Evolutionary conservation across 2,888 invertebrate species (phyloP), one percentile per base, ranked within the genome.

Genomic region (Ormyrus labotus): DNA sequence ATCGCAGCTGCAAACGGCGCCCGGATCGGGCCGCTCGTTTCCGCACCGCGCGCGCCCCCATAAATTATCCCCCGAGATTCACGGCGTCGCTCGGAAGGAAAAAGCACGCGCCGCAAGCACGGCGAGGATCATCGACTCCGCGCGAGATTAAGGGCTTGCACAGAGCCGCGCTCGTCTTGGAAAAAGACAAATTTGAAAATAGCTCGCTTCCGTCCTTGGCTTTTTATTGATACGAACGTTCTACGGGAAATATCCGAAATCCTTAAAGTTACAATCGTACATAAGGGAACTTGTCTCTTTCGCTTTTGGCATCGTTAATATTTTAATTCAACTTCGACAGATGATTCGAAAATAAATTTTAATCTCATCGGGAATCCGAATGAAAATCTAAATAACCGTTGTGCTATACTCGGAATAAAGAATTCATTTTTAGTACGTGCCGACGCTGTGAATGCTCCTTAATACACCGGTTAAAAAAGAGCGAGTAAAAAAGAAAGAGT

Each of bases 1-100:
- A 19, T 19, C 19, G 19, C 19, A 1, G 19, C 13, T 51, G 8
- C 10, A 48, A 48, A 19, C 9, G 19, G 11, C 10, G 65, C 34
- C 19, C 19, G 19, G 19, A 1, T 19, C 4, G 8, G 10, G 6
- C 48, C n/a, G 9, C n/a, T 11, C 8, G 34, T 2, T 34, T 67
- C 50, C 47, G 48, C 69, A 45, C 47, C 71, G 11, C 19, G 11
- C 48, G 48, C 51, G 53, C 4, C 19, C 6, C 48, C 68, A 55
- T 68, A 69, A 76, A 68, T 76, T 69, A 61, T 63, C 10, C 7
- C 47, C 51, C 11, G 45, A 67, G 74, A 74, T 74, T 74, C 50
- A 34, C 34, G 34, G 34, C 34, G 34, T 34, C 34, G 34, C 34
- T 34, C 69, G 8, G 13, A 60, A 13, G 45, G 19, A 64, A 53